Evolutionary conservation across 2,113 vertebrate genomes (phyloP).

Genomic region (Nestor notabilis): DNA sequence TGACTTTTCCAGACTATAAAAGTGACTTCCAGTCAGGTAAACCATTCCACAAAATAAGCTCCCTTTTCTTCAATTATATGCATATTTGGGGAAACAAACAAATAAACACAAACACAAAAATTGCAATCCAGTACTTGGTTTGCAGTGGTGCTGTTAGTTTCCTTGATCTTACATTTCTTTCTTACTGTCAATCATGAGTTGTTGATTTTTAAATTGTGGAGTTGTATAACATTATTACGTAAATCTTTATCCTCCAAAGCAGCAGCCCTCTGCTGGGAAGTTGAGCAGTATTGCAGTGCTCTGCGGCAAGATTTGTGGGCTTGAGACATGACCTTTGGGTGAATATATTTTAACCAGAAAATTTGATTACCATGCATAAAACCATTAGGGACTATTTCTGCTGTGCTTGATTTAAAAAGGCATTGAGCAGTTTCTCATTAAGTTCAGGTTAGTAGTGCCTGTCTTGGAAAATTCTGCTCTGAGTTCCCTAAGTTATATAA

Average conservation of each 20-base stretch:
- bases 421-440: background rate
- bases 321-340: background rate
- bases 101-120: accelerated
- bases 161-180: background rate
- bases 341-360: background rate
- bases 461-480: background rate
- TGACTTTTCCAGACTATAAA: background rate
- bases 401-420: background rate
- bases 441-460: background rate
- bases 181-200: background rate
- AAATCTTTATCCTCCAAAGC: background rate
- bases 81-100: background rate
- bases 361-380: background rate
- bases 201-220: background rate
- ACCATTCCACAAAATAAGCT: background rate
- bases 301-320: background rate
- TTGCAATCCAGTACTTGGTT: background rate
- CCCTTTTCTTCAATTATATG: background rate
- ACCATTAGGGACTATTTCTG: background rate
- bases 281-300: background rate
- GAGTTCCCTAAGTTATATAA: background rate
- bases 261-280: background rate
- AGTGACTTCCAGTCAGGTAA: background rate
- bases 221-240: background rate
- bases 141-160: background rate